phyloP scores from a whole-genome alignment of 53 echinoderm and acorn worm genomes.

The Hippasteria phrygiana region DNA sequence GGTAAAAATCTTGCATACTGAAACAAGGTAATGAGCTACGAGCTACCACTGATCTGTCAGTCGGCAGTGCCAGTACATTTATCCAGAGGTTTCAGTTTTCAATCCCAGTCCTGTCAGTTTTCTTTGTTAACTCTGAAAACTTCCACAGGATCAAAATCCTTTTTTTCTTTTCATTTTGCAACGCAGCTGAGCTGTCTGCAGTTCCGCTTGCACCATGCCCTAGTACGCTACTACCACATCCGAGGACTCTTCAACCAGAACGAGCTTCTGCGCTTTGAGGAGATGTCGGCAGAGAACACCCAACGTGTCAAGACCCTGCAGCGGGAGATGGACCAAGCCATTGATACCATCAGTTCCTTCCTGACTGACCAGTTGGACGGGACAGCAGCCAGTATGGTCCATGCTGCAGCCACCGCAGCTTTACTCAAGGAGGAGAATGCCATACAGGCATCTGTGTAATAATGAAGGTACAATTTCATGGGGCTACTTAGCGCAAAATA shows the following conservation, averaged over 20 bases:
- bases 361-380: constrained; percentile 91
- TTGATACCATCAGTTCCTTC: constrained; percentile 83
- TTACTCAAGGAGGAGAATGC: constrained; percentile 39
- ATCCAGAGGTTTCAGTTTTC: too few relatives aligned
- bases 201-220: constrained; percentile 85
- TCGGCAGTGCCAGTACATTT: too few relatives aligned
- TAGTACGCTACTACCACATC: constrained; percentile 87
- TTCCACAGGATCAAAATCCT: too few relatives aligned
- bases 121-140: too few relatives aligned
- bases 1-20: constrained; percentile 52
- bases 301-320: constrained; percentile 76
- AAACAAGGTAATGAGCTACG: too few relatives aligned
- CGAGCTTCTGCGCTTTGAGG: constrained; percentile 87
- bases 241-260: constrained; percentile 92
- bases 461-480: too few relatives aligned
- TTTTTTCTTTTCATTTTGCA: neutral
- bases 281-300: constrained; percentile 82
- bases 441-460: neutral
- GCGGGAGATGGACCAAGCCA: constrained; percentile 84
- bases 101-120: too few relatives aligned
- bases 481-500: too few relatives aligned
- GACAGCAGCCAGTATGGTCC: constrained; percentile 78
- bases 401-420: constrained; percentile 71
- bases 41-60: too few relatives aligned
- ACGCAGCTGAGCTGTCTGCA: constrained; percentile 93